Evolutionary conservation across 2,797 vertebrate genomes (phyloP).

Genomic region (Notamacropus eugenii): DNA sequence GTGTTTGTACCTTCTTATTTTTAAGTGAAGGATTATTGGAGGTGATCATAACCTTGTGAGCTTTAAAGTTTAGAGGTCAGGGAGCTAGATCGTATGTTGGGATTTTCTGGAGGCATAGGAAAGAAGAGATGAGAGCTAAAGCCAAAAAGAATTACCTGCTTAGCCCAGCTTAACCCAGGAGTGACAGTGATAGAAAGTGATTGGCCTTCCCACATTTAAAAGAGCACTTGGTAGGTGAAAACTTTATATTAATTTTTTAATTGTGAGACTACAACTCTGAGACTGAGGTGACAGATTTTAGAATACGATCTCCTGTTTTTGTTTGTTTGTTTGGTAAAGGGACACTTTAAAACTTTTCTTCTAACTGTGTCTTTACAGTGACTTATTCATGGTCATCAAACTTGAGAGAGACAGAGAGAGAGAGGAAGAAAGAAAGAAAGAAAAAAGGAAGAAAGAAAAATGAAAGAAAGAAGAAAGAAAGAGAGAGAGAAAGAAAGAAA

Average conservation of each 20-base stretch:
- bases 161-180: not conserved
- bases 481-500: too few species aligned
- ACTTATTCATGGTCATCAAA: not conserved
- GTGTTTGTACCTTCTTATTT: not conserved
- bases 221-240: not conserved
- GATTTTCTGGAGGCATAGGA: not conserved
- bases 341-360: not conserved
- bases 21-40: conserved; percentile 1
- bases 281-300: not conserved
- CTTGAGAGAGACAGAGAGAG: too few species aligned
- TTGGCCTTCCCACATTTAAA: not conserved
- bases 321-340: not conserved
- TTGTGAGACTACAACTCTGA: not conserved
- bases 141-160: not conserved
- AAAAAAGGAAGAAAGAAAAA: too few species aligned
- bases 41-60: not conserved
- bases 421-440: too few species aligned
- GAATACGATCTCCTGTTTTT: not conserved
- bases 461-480: too few species aligned
- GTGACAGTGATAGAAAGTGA: not conserved
- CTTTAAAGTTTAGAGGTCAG: not conserved
- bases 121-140: not conserved
- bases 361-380: not conserved
- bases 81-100: not conserved
- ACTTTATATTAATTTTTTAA: not conserved